A percentile compares a stretch with the other conserved stretches of the same genome.
phyloP scores from a whole-genome alignment of 2,888 invertebrate genomes.

The Maniola hyperantus region DNA sequence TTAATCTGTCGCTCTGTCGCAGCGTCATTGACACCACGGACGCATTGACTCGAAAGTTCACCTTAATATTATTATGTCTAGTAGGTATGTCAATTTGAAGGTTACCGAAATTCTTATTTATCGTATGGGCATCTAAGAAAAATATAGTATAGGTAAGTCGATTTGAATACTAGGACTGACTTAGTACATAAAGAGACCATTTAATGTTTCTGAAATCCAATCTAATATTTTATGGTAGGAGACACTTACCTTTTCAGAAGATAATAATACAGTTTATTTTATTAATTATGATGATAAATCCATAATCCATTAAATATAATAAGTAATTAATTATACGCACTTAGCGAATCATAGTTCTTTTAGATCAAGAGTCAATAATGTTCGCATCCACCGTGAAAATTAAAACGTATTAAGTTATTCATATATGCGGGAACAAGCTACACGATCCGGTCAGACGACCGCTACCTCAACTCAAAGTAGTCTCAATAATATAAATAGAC shows the following conservation, averaged over 20 bases:
- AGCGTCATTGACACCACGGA: too few species aligned
- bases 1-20: too few species aligned
- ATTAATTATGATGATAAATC: background rate
- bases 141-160: background rate
- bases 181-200: background rate
- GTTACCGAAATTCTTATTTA: background rate
- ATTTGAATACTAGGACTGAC: background rate
- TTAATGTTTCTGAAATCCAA: background rate
- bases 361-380: constrained; percentile 1
- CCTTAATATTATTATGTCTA: constrained; percentile 13
- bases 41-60: background rate
- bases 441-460: constrained; percentile 23
- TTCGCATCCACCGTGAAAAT: constrained; percentile 19
- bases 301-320: background rate
- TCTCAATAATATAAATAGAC: constrained; percentile 37
- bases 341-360: constrained; percentile 6
- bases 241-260: too few species aligned
- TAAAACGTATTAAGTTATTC: constrained; percentile 36
- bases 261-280: background rate
- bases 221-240: too few species aligned
- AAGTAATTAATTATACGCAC: too few species aligned
- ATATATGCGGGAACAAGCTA: constrained; percentile 31
- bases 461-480: constrained; percentile 27
- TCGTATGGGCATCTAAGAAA: background rate
- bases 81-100: constrained; percentile 26